Percentiles rank a stretch among this genome's conserved stretches.
Conservation (phyloP, 2,113 vertebrate genomes). For the Pedetes capensis region DNA sequence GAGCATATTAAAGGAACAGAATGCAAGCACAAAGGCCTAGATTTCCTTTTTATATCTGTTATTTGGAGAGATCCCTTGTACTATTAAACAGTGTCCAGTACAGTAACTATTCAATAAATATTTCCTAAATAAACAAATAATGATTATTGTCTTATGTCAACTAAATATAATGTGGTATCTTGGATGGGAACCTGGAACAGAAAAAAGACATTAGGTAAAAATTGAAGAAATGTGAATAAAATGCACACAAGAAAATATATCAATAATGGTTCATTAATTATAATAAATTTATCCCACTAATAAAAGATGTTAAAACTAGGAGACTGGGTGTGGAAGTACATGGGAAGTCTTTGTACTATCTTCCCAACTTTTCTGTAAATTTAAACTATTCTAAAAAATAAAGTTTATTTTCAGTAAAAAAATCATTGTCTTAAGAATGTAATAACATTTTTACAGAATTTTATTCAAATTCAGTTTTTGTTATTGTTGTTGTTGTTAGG, state of each 20-base stretch:
- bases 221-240: conserved; percentile 9
- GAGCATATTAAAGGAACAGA: conserved; percentile 5
- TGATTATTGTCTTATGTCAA: not conserved
- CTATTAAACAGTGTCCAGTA: not conserved
- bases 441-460: no score
- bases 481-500: no score
- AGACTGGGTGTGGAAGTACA: not conserved
- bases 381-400: conserved; percentile 12
- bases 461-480: no score
- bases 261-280: not conserved
- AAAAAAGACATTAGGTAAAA: not conserved
- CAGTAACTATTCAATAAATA: not conserved
- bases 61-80: not conserved
- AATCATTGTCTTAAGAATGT: not conserved
- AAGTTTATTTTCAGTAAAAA: not conserved
- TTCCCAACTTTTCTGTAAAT: conserved; percentile 41
- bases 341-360: not conserved
- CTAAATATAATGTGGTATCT: not conserved
- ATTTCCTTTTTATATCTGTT: not conserved
- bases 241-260: not conserved
- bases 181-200: not conserved
- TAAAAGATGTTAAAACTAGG: not conserved
- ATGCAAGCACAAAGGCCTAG: not conserved
- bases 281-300: conserved; percentile 11
- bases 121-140: not conserved